Conservation (phyloP, 2,113 vertebrate genomes). For the Tetrao urogallus region DNA sequence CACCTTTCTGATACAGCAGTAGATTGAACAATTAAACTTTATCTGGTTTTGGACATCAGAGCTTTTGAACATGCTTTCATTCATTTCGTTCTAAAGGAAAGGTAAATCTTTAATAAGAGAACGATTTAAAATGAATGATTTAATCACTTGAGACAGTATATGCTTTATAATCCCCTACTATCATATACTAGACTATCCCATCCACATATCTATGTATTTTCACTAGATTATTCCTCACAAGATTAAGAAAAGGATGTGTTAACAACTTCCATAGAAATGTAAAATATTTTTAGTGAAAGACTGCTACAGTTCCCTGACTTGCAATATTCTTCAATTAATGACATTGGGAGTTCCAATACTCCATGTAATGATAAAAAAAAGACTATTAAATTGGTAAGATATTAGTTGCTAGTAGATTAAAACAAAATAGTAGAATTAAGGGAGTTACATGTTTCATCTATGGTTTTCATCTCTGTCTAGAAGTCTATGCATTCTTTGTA, state of each 20-base stretch:
- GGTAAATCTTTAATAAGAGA: constrained; percentile 33
- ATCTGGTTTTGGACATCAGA: background rate
- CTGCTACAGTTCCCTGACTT: constrained; percentile 1
- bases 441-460: background rate
- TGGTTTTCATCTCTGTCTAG: background rate
- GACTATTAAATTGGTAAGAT: background rate
- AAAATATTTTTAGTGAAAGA: constrained; percentile 21
- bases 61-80: background rate
- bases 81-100: constrained; percentile 20
- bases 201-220: background rate
- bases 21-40: background rate
- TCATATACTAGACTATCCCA: background rate
- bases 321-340: background rate
- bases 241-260: background rate
- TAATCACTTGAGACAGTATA: background rate
- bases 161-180: background rate
- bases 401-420: background rate
- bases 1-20: background rate
- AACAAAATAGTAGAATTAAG: background rate
- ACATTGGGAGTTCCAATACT: background rate
- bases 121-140: background rate
- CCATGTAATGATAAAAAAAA: background rate
- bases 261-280: background rate
- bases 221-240: background rate
- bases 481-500: background rate